Percentiles rank a stretch among this genome's conserved stretches.
These are phyloP conservation scores for Drosophila pegasa DNA, from an alignment of 2,888 invertebrate species.

Conservation along the genomic window DNA sequence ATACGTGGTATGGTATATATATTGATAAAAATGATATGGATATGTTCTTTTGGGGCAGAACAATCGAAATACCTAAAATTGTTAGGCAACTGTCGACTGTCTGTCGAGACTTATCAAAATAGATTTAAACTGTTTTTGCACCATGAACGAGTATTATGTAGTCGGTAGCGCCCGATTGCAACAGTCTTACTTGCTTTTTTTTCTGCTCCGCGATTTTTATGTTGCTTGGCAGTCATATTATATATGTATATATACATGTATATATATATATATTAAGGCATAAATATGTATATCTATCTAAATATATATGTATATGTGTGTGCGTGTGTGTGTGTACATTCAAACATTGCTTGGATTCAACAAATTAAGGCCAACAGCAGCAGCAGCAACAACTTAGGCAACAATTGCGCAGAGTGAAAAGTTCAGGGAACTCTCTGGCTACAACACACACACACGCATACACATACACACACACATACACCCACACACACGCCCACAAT, in stretches of 20 bases:
- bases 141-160: background rate
- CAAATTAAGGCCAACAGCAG: constrained; percentile 64
- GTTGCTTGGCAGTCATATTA: constrained; percentile 26
- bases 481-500: background rate
- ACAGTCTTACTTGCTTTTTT: background rate
- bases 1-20: too few species aligned
- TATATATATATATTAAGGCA: constrained; percentile 10
- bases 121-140: background rate
- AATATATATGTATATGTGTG: constrained; percentile 1
- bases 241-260: constrained; percentile 3
- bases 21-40: too few species aligned
- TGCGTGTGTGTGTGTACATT: background rate
- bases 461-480: background rate
- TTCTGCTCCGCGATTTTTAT: constrained; percentile 21
- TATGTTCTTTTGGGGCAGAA: too few species aligned
- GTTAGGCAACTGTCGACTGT: background rate
- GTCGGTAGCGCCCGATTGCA: background rate
- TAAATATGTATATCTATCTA: constrained; percentile 10
- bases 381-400: constrained; percentile 28
- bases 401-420: constrained; percentile 36
- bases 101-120: too few species aligned
- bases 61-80: too few species aligned
- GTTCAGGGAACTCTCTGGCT: constrained; percentile 40
- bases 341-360: constrained; percentile 58
- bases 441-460: background rate